Evolutionary conservation across 2,888 invertebrate species (phyloP).

Genomic region (Cecidostiba fungosa): DNA sequence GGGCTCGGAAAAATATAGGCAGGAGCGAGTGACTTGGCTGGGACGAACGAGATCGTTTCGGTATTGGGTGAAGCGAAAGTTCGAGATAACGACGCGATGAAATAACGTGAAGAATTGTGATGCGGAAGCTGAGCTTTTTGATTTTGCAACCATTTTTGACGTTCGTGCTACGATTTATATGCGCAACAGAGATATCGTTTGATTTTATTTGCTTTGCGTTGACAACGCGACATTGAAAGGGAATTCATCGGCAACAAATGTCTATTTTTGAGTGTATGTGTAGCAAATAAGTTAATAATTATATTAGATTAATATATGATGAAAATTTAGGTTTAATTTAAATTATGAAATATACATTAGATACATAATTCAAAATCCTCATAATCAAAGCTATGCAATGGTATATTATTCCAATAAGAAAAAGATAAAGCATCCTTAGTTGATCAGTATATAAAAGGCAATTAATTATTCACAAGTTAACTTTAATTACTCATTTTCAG

Average conservation of each 20-base stretch:
- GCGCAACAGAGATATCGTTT: background rate
- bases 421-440: background rate
- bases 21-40: background rate
- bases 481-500: background rate
- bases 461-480: background rate
- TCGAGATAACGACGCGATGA: background rate
- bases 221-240: background rate
- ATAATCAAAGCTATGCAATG: background rate
- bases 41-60: background rate
- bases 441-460: background rate
- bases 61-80: background rate
- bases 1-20: conserved; percentile 20
- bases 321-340: too few relatives aligned
- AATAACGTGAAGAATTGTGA: conserved; percentile 11
- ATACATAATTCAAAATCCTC: background rate
- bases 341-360: background rate
- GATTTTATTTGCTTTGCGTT: background rate
- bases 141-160: background rate
- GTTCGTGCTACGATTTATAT: too few relatives aligned
- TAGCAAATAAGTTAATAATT: background rate
- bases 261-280: background rate
- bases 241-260: background rate
- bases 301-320: too few relatives aligned
- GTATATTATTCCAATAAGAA: background rate
- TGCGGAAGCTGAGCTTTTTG: background rate